phyloP scores from a whole-genome alignment of 2,797 vertebrate species.

The Chaetophractus vellerosus region DNA sequence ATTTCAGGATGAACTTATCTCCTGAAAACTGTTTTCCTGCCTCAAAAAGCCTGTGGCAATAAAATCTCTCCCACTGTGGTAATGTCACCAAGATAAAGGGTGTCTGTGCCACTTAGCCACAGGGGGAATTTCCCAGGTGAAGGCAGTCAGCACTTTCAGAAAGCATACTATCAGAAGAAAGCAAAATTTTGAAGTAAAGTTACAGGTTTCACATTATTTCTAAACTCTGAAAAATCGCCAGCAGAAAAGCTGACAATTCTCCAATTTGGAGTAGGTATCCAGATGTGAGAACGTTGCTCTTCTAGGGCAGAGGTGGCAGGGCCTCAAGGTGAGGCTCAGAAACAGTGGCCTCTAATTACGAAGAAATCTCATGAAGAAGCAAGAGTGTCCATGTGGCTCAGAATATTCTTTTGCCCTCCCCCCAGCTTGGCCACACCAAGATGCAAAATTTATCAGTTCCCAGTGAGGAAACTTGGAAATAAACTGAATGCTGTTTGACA shows the following conservation, averaged over 20 bases:
- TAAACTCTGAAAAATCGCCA: neutral
- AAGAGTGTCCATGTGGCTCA: neutral
- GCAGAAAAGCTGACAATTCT: neutral
- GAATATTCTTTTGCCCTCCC: neutral
- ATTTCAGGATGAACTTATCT: neutral
- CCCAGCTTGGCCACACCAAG: neutral
- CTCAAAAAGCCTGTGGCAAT: neutral
- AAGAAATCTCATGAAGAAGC: neutral
- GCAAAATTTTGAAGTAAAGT: neutral
- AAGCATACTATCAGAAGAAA: neutral
- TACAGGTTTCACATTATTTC: neutral
- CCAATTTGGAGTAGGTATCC: slow-evolving; percentile 29
- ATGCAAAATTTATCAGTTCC: neutral
- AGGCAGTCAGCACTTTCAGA: neutral
- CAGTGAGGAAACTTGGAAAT: neutral
- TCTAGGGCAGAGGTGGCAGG: neutral
- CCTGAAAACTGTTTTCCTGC: neutral
- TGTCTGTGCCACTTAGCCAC: accelerated
- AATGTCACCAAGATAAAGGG: neutral
- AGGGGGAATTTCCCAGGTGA: neutral
- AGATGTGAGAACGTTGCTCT: neutral
- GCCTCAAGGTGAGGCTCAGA: neutral
- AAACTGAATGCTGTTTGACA: neutral
- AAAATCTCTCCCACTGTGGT: neutral
- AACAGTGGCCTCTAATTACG: neutral